Conservation (phyloP, 2,797 vertebrate genomes). For the Calcarius lapponicus region DNA sequence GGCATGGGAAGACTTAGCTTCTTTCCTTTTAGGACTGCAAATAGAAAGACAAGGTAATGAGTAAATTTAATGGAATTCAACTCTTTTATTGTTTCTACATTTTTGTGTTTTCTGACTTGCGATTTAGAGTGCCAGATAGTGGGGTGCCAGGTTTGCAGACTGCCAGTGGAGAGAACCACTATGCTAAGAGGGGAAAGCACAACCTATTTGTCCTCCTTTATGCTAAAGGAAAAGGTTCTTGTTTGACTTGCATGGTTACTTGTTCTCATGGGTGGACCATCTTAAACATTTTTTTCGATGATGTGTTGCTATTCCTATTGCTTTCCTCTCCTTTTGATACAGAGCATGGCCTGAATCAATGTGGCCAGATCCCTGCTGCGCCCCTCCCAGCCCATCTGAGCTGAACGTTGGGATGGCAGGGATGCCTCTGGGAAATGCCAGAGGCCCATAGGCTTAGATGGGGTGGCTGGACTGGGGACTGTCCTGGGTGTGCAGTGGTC, state of each 20-base stretch:
- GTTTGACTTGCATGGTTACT: not conserved
- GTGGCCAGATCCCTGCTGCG: not conserved
- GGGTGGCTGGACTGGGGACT: not conserved
- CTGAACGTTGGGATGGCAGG: not conserved
- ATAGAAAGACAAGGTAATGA: not conserved
- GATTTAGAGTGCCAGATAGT: accelerated
- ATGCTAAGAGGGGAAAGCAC: not conserved
- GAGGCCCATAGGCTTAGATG: not conserved
- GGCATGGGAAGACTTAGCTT: conserved; percentile 83
- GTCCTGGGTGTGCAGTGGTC: not conserved
- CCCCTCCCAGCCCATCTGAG: too few species aligned
- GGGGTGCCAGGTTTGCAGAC: not conserved
- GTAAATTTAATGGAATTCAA: not conserved
- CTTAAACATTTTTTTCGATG: not conserved
- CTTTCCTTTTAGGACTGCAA: conserved; percentile 81
- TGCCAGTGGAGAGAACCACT: not conserved
- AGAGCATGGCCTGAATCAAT: not conserved
- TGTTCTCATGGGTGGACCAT: not conserved
- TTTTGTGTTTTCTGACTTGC: not conserved
- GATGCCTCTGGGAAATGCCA: not conserved
- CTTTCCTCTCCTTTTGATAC: not conserved
- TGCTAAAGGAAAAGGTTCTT: not conserved
- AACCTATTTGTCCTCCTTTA: not conserved
- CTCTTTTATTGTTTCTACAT: not conserved
- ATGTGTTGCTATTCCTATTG: not conserved